Evolutionary conservation across 2,113 vertebrate genomes (phyloP).

Genomic region (Rhinolophus sinicus): DNA sequence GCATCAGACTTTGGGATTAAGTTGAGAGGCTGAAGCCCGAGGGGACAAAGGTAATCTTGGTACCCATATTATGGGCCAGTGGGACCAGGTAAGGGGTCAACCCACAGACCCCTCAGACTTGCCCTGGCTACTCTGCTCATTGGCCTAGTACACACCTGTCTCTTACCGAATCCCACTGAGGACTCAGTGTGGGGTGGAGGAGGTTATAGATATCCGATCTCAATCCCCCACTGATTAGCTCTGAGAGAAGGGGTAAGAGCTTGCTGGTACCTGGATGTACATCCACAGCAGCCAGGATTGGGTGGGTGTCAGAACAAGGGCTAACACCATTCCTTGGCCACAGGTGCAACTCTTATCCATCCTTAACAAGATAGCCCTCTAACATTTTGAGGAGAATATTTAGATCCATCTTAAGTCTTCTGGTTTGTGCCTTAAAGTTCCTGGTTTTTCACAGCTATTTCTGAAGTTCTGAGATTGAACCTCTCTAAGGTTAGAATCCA

Average conservation of each 20-base stretch:
- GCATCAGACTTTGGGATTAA: background rate
- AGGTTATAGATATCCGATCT: background rate
- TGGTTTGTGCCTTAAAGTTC: background rate
- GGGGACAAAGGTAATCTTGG: background rate
- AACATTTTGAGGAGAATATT: background rate
- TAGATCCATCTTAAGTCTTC: background rate
- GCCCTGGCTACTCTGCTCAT: background rate
- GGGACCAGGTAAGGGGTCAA: background rate
- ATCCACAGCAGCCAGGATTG: background rate
- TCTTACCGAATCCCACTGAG: background rate
- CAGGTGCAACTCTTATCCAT: background rate
- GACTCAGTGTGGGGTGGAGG: background rate
- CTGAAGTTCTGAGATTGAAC: background rate
- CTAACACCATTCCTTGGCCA: background rate
- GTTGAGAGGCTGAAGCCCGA: background rate
- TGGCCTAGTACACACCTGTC: background rate
- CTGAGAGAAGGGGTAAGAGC: background rate
- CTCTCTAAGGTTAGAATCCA: background rate
- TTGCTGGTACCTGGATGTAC: background rate
- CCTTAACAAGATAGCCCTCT: background rate
- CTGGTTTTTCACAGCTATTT: background rate
- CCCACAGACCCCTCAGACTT: background rate
- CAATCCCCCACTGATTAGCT: background rate
- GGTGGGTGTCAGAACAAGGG: background rate
- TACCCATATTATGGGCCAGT: background rate